phyloP scores from a whole-genome alignment of 1,140 invertebrate genomes.

The Procambarus clarkii region DNA sequence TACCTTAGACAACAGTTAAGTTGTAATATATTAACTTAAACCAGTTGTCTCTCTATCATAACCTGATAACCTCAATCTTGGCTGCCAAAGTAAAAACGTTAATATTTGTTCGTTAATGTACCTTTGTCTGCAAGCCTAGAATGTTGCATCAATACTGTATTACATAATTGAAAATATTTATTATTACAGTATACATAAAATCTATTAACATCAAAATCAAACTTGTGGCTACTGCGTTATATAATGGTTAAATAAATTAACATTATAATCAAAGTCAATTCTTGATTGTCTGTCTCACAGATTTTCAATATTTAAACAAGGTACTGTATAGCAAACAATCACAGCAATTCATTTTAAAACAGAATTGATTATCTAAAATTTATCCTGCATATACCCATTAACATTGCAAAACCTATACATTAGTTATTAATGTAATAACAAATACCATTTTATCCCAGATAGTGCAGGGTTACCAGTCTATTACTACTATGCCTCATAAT shows the following conservation, averaged over 20 bases:
- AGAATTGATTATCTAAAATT: neutral
- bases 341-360: neutral
- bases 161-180: too few relatives aligned
- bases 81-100: too few relatives aligned
- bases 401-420: slow-evolving; percentile 2
- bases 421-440: slow-evolving; percentile 44
- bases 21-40: too few relatives aligned
- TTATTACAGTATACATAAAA: too few relatives aligned
- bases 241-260: neutral
- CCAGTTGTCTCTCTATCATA: too few relatives aligned
- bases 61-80: too few relatives aligned
- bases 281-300: neutral
- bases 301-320: neutral
- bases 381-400: slow-evolving; percentile 21
- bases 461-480: neutral
- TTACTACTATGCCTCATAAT: neutral
- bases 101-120: too few relatives aligned
- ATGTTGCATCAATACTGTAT: too few relatives aligned
- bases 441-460: slow-evolving; percentile 18
- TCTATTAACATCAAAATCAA: neutral
- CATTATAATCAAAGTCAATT: neutral
- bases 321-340: neutral
- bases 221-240: neutral
- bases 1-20: too few relatives aligned
- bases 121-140: too few relatives aligned